A percentile compares a stretch with the other conserved stretches of the same genome.
phyloP scores from a whole-genome alignment of 2,113 vertebrate genomes.

The Tretioscincus oriximinensis region DNA sequence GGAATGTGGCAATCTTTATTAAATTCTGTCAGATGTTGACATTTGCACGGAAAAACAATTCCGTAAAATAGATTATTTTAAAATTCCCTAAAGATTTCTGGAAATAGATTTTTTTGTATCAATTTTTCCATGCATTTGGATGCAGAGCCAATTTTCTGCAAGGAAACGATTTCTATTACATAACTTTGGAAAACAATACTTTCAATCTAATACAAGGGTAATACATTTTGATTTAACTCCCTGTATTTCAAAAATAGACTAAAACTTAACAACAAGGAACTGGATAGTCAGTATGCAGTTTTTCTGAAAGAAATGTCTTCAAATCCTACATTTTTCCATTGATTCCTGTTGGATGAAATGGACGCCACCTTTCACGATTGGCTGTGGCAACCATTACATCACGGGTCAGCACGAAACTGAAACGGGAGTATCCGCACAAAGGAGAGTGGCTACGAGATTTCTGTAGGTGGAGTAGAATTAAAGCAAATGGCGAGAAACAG shows the following conservation, averaged over 20 bases:
- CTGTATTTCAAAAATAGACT: not conserved
- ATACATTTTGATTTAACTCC: not conserved
- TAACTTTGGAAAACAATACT: not conserved
- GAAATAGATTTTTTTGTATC: not conserved
- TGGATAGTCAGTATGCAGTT: not conserved
- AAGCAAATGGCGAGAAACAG: too few species aligned
- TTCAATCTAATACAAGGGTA: not conserved
- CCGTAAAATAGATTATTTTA: not conserved
- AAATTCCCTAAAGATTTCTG: not conserved
- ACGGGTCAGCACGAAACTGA: too few species aligned
- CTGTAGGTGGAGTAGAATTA: too few species aligned
- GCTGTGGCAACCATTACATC: too few species aligned
- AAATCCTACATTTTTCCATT: not conserved
- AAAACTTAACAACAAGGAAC: not conserved
- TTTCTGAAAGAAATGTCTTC: not conserved
- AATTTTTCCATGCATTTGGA: not conserved
- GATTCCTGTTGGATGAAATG: not conserved
- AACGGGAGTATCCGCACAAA: too few species aligned
- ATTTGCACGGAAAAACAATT: not conserved
- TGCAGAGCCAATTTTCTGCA: not conserved
- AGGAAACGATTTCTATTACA: not conserved
- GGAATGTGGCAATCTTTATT: not conserved
- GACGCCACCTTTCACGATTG: too few species aligned
- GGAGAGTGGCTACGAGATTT: too few species aligned
- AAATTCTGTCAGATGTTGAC: not conserved